These are phyloP conservation scores for Cheilinus undulatus DNA, from an alignment of 2,113 vertebrate species.

Conservation along the genomic window DNA sequence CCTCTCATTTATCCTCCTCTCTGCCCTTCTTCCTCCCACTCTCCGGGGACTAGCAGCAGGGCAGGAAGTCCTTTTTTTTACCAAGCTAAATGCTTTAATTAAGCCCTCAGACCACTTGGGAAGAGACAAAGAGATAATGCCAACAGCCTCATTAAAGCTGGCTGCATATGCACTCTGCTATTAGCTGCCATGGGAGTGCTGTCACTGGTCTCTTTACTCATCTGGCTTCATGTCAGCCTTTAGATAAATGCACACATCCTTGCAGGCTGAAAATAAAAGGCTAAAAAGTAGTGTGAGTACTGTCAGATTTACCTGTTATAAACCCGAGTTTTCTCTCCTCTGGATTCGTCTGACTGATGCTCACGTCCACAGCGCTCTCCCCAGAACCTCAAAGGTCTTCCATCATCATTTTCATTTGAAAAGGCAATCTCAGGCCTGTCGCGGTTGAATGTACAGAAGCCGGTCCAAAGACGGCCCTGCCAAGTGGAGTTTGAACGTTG, in stretches of 20 bases:
- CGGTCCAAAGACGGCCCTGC: slow-evolving; percentile 12
- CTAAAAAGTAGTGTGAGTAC: not conserved
- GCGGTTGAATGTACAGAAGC: slow-evolving; percentile 24
- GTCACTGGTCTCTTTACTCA: slow-evolving; percentile 32
- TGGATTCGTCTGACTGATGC: slow-evolving; percentile 19
- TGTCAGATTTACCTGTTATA: not conserved
- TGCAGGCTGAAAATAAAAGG: not conserved
- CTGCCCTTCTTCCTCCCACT: slow-evolving; percentile 33
- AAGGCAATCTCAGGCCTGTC: slow-evolving; percentile 41
- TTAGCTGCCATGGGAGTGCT: slow-evolving; percentile 38
- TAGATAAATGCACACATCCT: not conserved
- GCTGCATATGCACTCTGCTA: slow-evolving; percentile 58
- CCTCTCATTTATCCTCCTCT: slow-evolving; percentile 45
- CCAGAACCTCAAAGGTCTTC: slow-evolving; percentile 31
- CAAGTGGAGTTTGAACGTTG: not conserved
- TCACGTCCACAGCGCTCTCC: not conserved
- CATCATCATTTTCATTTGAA: slow-evolving; percentile 48
- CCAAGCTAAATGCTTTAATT: slow-evolving; percentile 78
- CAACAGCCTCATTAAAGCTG: slow-evolving; percentile 70
- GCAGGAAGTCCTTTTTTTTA: slow-evolving; percentile 70
- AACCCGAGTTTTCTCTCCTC: not conserved
- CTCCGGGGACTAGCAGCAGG: slow-evolving; percentile 51
- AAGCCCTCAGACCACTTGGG: slow-evolving; percentile 66
- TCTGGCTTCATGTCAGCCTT: slow-evolving; percentile 2
- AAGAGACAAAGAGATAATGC: slow-evolving; percentile 67